Evolutionary conservation across 1,140 invertebrate genomes (phyloP).

Genomic region (Coenobita brevimanus): DNA sequence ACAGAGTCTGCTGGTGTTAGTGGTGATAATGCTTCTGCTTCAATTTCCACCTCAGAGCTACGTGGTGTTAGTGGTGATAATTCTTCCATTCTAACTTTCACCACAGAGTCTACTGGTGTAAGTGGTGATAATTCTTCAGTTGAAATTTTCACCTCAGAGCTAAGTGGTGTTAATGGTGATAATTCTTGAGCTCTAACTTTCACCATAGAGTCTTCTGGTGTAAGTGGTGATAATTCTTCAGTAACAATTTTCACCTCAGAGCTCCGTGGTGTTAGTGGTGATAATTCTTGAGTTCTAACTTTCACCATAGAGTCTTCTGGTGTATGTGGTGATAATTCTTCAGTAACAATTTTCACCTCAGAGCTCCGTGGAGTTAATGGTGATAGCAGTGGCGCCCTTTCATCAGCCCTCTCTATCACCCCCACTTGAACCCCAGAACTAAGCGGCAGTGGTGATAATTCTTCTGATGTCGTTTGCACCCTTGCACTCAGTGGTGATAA

Average conservation of each 20-base stretch:
- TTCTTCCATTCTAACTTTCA: background rate
- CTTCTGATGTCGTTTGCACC: no score
- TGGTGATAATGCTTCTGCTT: background rate
- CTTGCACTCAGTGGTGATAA: no score
- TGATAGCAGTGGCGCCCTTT: background rate
- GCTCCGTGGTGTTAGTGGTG: background rate
- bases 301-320: background rate
- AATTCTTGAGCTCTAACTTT: background rate
- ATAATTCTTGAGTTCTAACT: background rate
- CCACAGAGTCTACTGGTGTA: background rate
- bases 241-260: background rate
- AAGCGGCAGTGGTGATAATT: no score
- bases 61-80: background rate
- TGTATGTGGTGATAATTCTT: background rate
- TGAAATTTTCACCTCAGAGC: background rate
- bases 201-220: background rate
- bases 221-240: background rate
- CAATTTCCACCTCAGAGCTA: background rate
- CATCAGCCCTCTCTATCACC: no score
- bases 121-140: background rate
- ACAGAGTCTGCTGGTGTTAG: background rate
- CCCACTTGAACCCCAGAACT: no score
- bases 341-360: background rate
- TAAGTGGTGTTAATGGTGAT: background rate
- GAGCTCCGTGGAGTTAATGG: background rate